A percentile compares a stretch with the other conserved stretches of the same genome.
Conservation (phyloP, 2,888 invertebrate genomes). For the Chrysopilus asiliformis region DNA sequence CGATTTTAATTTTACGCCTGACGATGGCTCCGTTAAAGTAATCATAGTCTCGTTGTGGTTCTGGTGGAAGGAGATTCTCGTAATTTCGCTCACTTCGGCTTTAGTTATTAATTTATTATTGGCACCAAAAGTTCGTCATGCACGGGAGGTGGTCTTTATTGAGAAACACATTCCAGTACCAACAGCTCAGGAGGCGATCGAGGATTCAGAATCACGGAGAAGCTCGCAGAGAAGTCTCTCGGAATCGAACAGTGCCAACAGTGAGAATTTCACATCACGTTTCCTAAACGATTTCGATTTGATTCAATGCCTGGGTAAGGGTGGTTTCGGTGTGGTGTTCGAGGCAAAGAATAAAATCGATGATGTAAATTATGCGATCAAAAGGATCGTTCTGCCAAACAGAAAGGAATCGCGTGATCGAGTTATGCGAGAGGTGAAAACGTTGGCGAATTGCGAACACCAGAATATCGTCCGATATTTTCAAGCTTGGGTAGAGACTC, state of each 20-base stretch:
- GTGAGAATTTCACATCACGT: slow-evolving; percentile 40
- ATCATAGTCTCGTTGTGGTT: slow-evolving; percentile 64
- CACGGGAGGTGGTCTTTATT: slow-evolving; percentile 31
- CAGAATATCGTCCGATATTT: slow-evolving; percentile 91
- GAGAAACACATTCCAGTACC: slow-evolving; percentile 34
- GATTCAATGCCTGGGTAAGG: slow-evolving; percentile 66
- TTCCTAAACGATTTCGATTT: slow-evolving; percentile 78
- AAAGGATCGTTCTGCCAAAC: slow-evolving; percentile 77
- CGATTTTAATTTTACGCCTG: slow-evolving; percentile 33
- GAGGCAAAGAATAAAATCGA: slow-evolving; percentile 89
- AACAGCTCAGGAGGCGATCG: slow-evolving; percentile 31
- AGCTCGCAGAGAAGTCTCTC: slow-evolving; percentile 20
- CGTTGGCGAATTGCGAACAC: slow-evolving; percentile 88
- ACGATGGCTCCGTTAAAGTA: slow-evolving; percentile 50
- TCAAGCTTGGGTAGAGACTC: slow-evolving; percentile 90
- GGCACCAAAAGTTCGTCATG: slow-evolving; percentile 35
- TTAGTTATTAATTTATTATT: slow-evolving; percentile 54
- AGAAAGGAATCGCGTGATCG: slow-evolving; percentile 71
- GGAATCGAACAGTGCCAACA: slow-evolving; percentile 25
- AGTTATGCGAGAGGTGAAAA: slow-evolving; percentile 89
- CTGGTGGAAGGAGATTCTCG: slow-evolving; percentile 73
- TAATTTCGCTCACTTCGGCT: slow-evolving; percentile 61
- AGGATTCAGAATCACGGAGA: slow-evolving; percentile 24
- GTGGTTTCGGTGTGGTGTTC: slow-evolving; percentile 95
- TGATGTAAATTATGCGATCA: slow-evolving; percentile 88